Evolutionary conservation across 1,140 invertebrate genomes (phyloP).

Genomic region (Apis laboriosa): DNA sequence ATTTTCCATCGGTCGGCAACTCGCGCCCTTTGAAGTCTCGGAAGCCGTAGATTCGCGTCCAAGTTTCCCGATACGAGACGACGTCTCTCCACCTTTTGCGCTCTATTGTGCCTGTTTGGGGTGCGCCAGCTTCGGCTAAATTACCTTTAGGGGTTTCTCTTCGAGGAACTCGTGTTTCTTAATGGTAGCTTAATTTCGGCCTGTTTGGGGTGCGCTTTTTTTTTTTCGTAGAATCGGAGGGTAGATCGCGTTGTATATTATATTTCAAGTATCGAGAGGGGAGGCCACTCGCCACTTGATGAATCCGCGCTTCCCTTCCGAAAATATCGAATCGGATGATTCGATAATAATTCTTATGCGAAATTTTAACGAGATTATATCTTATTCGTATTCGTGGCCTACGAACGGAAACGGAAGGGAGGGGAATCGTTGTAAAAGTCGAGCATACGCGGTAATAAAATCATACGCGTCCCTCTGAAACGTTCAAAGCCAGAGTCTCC

Average conservation of each 20-base stretch:
- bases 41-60: conserved; percentile 49
- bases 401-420: background rate
- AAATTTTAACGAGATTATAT: background rate
- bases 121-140: conserved; percentile 29
- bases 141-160: conserved; percentile 47
- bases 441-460: background rate
- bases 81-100: background rate
- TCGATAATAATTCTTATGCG: background rate
- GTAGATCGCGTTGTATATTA: conserved; percentile 30
- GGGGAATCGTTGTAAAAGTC: background rate
- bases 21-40: conserved; percentile 23
- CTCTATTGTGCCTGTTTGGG: conserved; percentile 26
- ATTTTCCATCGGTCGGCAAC: conserved; percentile 22
- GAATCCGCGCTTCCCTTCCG: background rate
- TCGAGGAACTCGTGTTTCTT: conserved; percentile 45
- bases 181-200: conserved; percentile 39
- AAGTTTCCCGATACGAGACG: conserved; percentile 34
- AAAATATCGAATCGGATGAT: background rate
- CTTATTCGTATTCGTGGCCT: too few relatives aligned
- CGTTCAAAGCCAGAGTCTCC: background rate
- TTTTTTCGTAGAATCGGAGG: background rate
- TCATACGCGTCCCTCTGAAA: background rate
- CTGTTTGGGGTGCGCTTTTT: conserved; percentile 10
- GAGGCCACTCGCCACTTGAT: too few relatives aligned
- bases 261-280: background rate